These are phyloP conservation scores for Spea multiplicata DNA, from an alignment of 2,113 vertebrate species.

Conservation along the genomic window DNA sequence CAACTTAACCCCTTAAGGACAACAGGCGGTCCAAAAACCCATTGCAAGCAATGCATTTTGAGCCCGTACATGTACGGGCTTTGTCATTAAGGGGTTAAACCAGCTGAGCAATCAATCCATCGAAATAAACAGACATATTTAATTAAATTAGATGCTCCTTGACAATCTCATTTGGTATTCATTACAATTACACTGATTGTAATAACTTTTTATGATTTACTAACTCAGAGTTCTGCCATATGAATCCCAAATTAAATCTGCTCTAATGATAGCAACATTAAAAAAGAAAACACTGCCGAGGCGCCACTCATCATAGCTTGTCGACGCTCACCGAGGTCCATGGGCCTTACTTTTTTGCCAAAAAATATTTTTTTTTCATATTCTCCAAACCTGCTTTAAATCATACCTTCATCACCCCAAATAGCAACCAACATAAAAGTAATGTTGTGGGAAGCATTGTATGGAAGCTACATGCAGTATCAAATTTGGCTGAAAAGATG, in stretches of 20 bases:
- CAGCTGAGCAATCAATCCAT: constrained; percentile 19
- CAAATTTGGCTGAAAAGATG: no score
- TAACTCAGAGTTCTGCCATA: constrained; percentile 11
- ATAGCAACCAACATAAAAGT: no score
- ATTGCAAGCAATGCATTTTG: no score
- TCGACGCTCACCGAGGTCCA: no score
- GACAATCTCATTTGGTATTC: constrained; percentile 18
- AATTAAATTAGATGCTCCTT: constrained; percentile 29
- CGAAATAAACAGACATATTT: constrained; percentile 25
- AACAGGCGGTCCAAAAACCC: no score
- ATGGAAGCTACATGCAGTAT: no score
- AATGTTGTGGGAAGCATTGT: no score
- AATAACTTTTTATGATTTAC: constrained; percentile 25
- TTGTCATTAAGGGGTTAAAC: neutral
- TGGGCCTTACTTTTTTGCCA: no score
- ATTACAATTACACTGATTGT: constrained; percentile 28
- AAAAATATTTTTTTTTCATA: no score
- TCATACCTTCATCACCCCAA: no score
- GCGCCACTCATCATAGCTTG: neutral
- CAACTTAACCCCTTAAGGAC: neutral
- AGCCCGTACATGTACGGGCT: no score
- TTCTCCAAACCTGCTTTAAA: no score
- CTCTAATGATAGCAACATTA: constrained; percentile 36
- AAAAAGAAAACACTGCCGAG: constrained; percentile 9
- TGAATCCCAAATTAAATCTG: constrained; percentile 36